Base-by-base conservation (phyloP, 2,113 vertebrate species). In the Saimiri boliviensis region DNA sequence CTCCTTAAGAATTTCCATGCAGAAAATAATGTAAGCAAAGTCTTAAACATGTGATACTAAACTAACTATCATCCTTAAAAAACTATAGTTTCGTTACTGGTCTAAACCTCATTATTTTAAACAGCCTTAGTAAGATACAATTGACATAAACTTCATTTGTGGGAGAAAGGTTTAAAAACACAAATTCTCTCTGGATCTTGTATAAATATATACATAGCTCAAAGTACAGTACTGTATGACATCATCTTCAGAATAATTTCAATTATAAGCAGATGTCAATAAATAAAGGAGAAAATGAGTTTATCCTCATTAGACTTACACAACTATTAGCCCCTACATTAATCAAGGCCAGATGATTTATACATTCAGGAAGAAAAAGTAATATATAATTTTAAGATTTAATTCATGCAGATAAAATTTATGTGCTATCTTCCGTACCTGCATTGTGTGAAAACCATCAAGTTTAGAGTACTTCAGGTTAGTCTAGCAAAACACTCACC, bases 1-100 rank as follows among this genome's bases (percentile, higher is more conserved):
- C 21, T 58, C 84, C 77, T 56, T 7, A 79, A 60, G 77, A 54
- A 88, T 79, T 63, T 68, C 70, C 89, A 91, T 5, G n/a, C 63
- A 77, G 56, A 79, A 86, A 80, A 73, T 42, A 45, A 35, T 0
- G 2, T 12, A 35, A 81, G 56, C 35, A 76, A 86, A 45, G 42
- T 32, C 42, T 85, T 40, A 73, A 85, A 13, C 16, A 10, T 8
- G 21, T 35, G 58, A n/a, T 68, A 42, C 35, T 45, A 74, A 86
- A 73, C 45, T n/a, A 82, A 81, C 17, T 9, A 16, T 4, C 12
- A 66, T 45, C 47, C 45, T 89, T 77, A 42, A 32, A 45, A 11
- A 79, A 20, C 3, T 21, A 11, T 0, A 40, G 81, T 30, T 81
- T 47, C 11, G 17, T 19, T 20, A 47, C 0, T 45, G n/a, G 45